Conservation (phyloP, 2,888 invertebrate genomes). For the Pantelozetes paolii region DNA sequence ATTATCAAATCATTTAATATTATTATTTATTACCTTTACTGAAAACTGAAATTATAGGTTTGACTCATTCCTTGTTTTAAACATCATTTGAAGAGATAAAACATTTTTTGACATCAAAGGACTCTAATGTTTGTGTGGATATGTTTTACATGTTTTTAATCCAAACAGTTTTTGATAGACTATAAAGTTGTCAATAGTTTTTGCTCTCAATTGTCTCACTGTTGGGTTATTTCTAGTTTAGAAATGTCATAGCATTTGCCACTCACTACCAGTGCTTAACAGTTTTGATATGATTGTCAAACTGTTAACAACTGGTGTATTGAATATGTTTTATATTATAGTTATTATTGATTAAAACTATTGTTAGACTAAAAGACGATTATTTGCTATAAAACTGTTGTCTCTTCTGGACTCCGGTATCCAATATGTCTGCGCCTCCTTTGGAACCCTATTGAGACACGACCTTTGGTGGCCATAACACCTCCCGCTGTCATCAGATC, state of each 20-base stretch:
- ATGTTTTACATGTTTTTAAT: slow-evolving; percentile 12
- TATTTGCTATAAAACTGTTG: not conserved
- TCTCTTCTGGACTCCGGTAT: not conserved
- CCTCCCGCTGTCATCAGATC: slow-evolving; percentile 29
- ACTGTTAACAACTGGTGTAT: too few species aligned
- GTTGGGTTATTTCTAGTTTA: slow-evolving; percentile 7
- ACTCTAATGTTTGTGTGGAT: not conserved
- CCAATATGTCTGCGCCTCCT: slow-evolving; percentile 13
- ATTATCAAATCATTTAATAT: too few species aligned
- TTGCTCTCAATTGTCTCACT: slow-evolving; percentile 20
- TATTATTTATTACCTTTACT: too few species aligned
- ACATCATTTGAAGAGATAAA: slow-evolving; percentile 23
- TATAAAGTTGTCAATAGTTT: slow-evolving; percentile 20
- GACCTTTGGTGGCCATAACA: slow-evolving; percentile 28
- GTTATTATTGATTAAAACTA: not conserved
- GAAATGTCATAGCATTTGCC: not conserved
- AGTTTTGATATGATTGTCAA: not conserved
- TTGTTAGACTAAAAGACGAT: not conserved
- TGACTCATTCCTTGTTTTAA: too few species aligned
- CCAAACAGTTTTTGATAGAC: not conserved
- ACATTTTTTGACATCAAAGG: slow-evolving; percentile 30
- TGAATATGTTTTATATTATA: not conserved
- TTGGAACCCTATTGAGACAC: not conserved
- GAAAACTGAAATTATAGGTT: too few species aligned
- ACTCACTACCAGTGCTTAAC: not conserved